A percentile compares a stretch with the other conserved stretches of the same genome.
These are phyloP conservation scores for Trachelipus rathkii DNA, from an alignment of 1,140 invertebrate species.

Conservation along the genomic window DNA sequence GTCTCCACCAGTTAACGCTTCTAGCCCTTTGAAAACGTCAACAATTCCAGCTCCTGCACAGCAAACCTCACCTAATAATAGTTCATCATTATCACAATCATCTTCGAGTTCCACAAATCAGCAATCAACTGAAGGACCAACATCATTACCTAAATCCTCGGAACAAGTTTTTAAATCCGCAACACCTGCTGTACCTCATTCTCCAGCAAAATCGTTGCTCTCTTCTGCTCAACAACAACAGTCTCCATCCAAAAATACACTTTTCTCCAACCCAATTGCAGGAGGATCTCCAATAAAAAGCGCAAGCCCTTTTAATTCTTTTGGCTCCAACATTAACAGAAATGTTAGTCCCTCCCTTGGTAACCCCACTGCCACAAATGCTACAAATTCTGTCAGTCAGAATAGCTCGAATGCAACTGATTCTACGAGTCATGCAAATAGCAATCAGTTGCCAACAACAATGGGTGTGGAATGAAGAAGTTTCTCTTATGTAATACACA, in stretches of 20 bases:
- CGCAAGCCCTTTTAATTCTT: not conserved
- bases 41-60: too few relatives aligned
- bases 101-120: too few relatives aligned
- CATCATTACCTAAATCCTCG: too few relatives aligned
- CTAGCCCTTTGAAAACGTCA: too few relatives aligned
- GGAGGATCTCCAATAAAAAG: not conserved
- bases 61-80: too few relatives aligned
- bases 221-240: not conserved
- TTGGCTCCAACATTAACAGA: not conserved
- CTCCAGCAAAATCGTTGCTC: not conserved
- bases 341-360: not conserved
- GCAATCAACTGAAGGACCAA: too few relatives aligned
- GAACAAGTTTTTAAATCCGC: too few relatives aligned
- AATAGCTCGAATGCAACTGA: constrained; percentile 1
- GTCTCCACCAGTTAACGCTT: too few relatives aligned
- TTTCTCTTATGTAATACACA: not conserved
- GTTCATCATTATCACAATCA: too few relatives aligned
- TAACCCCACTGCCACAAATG: not conserved
- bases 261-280: not conserved
- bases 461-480: not conserved
- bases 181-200: too few relatives aligned
- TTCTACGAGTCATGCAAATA: not conserved
- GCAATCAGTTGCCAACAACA: not conserved
- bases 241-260: not conserved
- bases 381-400: not conserved